A percentile compares a stretch with the other conserved stretches of the same genome.
Conservation (phyloP, 2,113 vertebrate genomes). For the Cebus imitator region DNA sequence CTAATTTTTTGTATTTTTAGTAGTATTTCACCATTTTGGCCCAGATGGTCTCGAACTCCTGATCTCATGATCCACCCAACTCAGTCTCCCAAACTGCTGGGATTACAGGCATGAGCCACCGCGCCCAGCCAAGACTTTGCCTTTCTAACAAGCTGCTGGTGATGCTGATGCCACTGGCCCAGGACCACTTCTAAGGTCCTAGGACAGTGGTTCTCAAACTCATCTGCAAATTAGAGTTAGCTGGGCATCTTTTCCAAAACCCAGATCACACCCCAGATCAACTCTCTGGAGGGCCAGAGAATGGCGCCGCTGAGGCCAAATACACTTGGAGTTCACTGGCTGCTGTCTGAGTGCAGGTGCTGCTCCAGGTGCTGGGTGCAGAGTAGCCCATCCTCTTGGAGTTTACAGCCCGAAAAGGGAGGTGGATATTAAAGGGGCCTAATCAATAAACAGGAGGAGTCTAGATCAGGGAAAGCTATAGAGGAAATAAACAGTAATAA, state of each 20-base stretch:
- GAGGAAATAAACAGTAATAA: neutral
- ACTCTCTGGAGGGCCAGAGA: neutral
- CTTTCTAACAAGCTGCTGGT: neutral
- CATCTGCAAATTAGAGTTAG: neutral
- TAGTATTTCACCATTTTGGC: no score
- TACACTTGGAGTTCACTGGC: neutral
- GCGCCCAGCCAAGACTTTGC: neutral
- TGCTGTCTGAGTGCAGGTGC: rapidly evolving
- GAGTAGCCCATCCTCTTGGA: neutral
- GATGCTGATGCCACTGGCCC: neutral
- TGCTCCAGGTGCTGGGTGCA: neutral
- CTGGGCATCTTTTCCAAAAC: neutral
- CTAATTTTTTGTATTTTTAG: no score
- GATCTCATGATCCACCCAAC: no score
- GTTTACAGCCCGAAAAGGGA: neutral
- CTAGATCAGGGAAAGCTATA: neutral
- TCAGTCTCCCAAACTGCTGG: no score
- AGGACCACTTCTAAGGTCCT: neutral
- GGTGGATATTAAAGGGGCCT: neutral
- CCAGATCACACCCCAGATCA: neutral
- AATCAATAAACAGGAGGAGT: neutral
- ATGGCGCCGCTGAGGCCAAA: rapidly evolving
- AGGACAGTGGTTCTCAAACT: neutral
- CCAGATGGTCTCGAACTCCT: no score
- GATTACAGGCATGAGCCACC: no score